phyloP scores from a whole-genome alignment of 2,888 invertebrate genomes.

The Diarsia mendica region DNA sequence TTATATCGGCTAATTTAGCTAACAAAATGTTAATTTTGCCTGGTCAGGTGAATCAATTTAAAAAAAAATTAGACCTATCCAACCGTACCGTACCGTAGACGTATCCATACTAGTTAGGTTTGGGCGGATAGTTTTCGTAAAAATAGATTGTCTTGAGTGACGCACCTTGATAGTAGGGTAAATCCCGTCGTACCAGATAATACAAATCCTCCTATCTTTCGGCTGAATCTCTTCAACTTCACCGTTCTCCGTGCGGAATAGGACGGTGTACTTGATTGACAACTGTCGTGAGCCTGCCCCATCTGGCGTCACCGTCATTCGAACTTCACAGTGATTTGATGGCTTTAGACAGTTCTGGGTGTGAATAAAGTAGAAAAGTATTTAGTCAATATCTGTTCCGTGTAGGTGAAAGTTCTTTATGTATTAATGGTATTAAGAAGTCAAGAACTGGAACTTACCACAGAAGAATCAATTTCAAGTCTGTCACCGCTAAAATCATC shows the following conservation, averaged over 20 bases:
- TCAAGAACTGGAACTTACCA: constrained; percentile 73
- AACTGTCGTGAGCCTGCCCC: constrained; percentile 84
- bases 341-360: constrained; percentile 84
- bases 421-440: not conserved
- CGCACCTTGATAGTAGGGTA: constrained; percentile 85
- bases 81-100: no score
- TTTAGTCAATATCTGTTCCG: not conserved
- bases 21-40: no score
- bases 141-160: not conserved
- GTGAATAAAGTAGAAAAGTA: constrained; percentile 6
- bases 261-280: constrained; percentile 80
- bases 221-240: constrained; percentile 85
- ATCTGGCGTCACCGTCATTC: constrained; percentile 78
- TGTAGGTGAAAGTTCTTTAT: not conserved
- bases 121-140: no score
- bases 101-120: no score
- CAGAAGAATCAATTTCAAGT: constrained; percentile 79
- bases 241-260: constrained; percentile 82
- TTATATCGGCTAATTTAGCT: not conserved
- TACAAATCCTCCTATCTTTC: constrained; percentile 79
- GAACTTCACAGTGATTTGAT: constrained; percentile 79
- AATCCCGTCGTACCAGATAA: constrained; percentile 87
- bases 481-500: constrained; percentile 81
- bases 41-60: no score
- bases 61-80: no score